Evolutionary conservation across 2,888 invertebrate genomes (phyloP).

Genomic region (Calameuta pallipes): DNA sequence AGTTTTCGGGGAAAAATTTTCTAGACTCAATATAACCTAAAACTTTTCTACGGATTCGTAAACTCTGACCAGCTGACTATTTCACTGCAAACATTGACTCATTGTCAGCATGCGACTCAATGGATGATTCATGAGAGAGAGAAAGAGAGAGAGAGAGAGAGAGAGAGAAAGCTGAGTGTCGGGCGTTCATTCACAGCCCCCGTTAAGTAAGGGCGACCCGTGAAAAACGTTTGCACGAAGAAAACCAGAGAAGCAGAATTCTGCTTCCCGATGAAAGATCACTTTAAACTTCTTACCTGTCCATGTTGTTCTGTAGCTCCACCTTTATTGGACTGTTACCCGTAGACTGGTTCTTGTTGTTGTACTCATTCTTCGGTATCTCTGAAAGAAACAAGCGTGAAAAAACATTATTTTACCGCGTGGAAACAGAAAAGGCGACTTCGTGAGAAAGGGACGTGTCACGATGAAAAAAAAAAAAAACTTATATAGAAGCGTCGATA

Average conservation of each 20-base stretch:
- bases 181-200: background rate
- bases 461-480: too few relatives aligned
- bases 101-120: constrained; percentile 43
- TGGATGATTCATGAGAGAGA: constrained; percentile 49
- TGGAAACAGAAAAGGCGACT: background rate
- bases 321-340: constrained; percentile 89
- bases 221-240: too few relatives aligned
- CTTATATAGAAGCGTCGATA: too few relatives aligned
- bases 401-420: background rate
- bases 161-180: too few relatives aligned
- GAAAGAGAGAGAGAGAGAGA: background rate
- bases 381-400: constrained; percentile 69
- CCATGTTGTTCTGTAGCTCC: constrained; percentile 69
- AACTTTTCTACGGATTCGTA: constrained; percentile 8
- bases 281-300: constrained; percentile 60
- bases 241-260: too few relatives aligned
- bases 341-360: constrained; percentile 78
- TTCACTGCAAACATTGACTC: constrained; percentile 45
- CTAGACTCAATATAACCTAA: background rate
- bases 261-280: too few relatives aligned
- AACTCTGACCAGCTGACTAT: constrained; percentile 16
- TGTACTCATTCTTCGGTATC: constrained; percentile 92
- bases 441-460: background rate
- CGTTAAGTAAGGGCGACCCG: background rate
- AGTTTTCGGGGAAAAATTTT: too few relatives aligned